Evolutionary conservation across 2,797 vertebrate species (phyloP), one percentile per base, ranked within the genome.

Genomic region (Cossypha niveicapilla): DNA sequence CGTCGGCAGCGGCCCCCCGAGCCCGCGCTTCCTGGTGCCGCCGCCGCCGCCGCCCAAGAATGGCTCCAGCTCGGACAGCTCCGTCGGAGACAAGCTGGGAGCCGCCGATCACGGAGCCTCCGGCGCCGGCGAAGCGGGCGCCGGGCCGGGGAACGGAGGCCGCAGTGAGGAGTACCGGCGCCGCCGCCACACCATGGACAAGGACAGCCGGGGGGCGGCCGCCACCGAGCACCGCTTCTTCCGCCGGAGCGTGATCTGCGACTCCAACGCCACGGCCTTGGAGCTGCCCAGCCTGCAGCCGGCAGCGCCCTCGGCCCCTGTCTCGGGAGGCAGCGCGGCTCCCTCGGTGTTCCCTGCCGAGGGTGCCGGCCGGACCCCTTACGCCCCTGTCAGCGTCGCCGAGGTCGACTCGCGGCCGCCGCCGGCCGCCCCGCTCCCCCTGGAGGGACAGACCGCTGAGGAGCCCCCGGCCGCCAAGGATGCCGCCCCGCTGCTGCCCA

Each of bases 111-210:
- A 95, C 53, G 88, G 88, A n/a, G 81, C 61, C 50, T 17, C 57
- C 25, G 93, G 70, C 8, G 61, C 58, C 47, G 94, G 90, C 11
- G 77, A 54, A 18, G 75, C 89, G 34, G 91, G 61, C 60, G 84
- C 94, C 4, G 82, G 32, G 25, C 66, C 90, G 39, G 96, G 94
- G 2, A 94, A 51, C 13, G 89, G 92, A 10, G 95, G 96, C 85
- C 95, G 97, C 84, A 96, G 95, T 2, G 98, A 98, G 4, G 99
- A 98, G 91, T 99, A 99, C 92, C 98, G 98, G 53, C 98, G 98
- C 6, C 98, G 99, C 78, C 99, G 99, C 72, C 99, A 99, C 98
- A 99, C 99, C 4, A 99, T 99, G 99, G 99, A 99, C 90, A 98
- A 99, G 96, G 99, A 99, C 98, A 98, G 98, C 78, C 99, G 98